These are phyloP conservation scores for Leptopterna dolabrata DNA, from an alignment of 2,888 invertebrate species.

Conservation along the genomic window DNA sequence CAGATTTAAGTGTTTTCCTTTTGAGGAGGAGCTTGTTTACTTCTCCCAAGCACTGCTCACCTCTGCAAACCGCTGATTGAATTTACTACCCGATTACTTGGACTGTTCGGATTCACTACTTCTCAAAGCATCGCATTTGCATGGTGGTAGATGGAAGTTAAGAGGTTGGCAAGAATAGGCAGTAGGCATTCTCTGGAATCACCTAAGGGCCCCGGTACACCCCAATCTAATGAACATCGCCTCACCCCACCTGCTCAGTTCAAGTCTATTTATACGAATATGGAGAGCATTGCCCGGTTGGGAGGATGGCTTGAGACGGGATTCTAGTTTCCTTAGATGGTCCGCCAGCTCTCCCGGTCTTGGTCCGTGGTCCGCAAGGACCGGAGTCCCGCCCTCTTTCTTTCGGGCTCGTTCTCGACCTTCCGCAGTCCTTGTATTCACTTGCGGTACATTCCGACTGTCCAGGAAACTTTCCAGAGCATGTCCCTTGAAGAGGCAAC, in stretches of 20 bases:
- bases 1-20: neutral
- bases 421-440: constrained; percentile 26
- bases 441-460: constrained; percentile 11
- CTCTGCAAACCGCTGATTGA: neutral
- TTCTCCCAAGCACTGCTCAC: neutral
- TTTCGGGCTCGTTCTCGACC: constrained; percentile 16
- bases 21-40: neutral
- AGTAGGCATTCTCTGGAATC: neutral
- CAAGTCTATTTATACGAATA: constrained; percentile 40
- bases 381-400: constrained; percentile 26
- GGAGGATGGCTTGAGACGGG: neutral
- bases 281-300: constrained; percentile 37
- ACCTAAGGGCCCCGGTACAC: neutral
- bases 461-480: neutral
- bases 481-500: too few relatives aligned
- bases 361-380: constrained; percentile 10
- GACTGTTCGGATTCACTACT: neutral
- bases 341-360: neutral
- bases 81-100: neutral
- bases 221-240: neutral
- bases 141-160: neutral
- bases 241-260: neutral
- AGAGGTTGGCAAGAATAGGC: neutral
- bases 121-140: neutral
- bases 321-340: constrained; percentile 17